These are phyloP conservation scores for Masticophis lateralis DNA, from an alignment of 2,797 vertebrate genomes.

Conservation along the genomic window DNA sequence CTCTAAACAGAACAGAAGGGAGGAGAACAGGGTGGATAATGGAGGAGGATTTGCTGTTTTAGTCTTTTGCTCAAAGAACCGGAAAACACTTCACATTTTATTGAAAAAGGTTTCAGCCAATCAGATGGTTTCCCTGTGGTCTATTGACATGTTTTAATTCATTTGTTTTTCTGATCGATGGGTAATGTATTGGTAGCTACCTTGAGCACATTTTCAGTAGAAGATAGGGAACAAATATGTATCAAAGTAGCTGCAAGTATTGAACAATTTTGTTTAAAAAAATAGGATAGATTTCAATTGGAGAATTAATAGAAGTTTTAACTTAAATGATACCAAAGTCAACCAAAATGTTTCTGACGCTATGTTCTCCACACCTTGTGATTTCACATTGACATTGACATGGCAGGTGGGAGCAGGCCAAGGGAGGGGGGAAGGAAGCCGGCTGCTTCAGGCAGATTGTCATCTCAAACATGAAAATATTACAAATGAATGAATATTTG, in stretches of 20 bases:
- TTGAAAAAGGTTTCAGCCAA: not conserved
- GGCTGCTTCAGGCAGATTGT: conserved; percentile 42
- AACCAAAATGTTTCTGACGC: conserved; percentile 45
- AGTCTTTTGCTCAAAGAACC: conserved; percentile 10
- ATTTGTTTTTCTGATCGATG: not conserved
- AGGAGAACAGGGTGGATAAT: not conserved
- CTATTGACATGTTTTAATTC: not conserved
- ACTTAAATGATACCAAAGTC: conserved; percentile 39
- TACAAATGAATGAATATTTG: conserved; percentile 42
- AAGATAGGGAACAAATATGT: conserved; percentile 13
- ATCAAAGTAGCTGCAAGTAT: conserved; percentile 13
- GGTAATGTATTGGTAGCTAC: not conserved
- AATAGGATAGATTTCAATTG: conserved; percentile 30
- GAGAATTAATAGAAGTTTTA: conserved; percentile 37
- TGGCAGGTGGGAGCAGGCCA: conserved; percentile 41
- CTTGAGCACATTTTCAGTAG: not conserved
- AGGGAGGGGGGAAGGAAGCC: not conserved
- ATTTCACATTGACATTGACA: conserved; percentile 55
- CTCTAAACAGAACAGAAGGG: not conserved
- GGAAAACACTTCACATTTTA: not conserved
- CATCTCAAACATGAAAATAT: conserved; percentile 49
- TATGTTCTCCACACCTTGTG: conserved; percentile 50
- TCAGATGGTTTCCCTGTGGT: not conserved
- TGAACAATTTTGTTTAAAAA: not conserved
- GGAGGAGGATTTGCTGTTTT: not conserved